These are phyloP conservation scores for Polymixis flavicincta DNA, from an alignment of 2,888 invertebrate genomes.

Conservation along the genomic window DNA sequence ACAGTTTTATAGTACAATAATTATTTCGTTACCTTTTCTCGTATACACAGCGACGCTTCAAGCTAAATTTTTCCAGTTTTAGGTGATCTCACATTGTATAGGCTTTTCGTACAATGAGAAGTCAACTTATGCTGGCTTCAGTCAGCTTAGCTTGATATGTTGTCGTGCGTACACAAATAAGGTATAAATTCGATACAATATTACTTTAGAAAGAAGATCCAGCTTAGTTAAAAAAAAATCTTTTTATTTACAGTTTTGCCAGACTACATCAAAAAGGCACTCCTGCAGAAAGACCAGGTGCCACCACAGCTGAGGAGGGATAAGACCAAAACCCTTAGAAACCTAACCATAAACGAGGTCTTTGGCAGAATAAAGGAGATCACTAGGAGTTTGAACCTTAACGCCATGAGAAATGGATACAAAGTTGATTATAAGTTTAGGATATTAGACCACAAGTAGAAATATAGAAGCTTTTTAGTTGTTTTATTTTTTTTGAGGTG, in stretches of 20 bases:
- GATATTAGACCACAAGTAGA: constrained; percentile 60
- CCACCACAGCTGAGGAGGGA: constrained; percentile 63
- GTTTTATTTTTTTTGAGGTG: neutral
- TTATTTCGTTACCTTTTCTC: neutral
- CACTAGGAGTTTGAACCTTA: constrained; percentile 74
- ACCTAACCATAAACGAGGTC: constrained; percentile 77
- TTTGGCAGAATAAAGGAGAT: constrained; percentile 79
- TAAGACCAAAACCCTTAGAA: constrained; percentile 72
- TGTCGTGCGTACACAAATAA: no score
- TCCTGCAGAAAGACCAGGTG: constrained; percentile 69
- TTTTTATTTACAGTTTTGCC: constrained; percentile 73
- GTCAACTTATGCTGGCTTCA: no score
- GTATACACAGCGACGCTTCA: no score
- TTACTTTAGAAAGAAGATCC: no score
- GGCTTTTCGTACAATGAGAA: no score
- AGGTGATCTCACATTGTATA: no score
- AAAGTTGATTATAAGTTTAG: constrained; percentile 84
- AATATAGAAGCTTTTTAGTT: neutral
- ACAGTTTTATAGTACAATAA: neutral
- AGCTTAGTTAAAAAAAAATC: neutral
- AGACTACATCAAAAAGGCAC: constrained; percentile 74
- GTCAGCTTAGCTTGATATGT: no score
- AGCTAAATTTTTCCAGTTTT: no score
- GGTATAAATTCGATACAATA: no score
- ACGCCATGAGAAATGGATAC: constrained; percentile 82